Evolutionary conservation across 35 echinoderm and acorn worm genomes (phyloP), one percentile per base, ranked within the genome.

Genomic region (Ophiothrix spiculata): DNA sequence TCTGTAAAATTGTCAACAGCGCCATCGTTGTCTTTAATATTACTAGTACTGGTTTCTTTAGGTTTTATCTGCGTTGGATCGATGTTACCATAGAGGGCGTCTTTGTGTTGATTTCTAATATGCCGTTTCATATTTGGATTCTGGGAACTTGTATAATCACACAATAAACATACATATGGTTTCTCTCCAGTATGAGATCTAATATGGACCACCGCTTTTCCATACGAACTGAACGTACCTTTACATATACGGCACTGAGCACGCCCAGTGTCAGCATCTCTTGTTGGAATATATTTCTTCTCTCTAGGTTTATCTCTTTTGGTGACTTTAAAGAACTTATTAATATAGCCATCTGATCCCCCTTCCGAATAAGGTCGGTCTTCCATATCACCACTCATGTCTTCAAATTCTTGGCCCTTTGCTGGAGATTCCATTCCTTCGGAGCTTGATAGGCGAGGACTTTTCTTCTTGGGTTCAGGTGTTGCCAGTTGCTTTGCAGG

Each of bases 81-180:
- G 6, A 19, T 6, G 3, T 69, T 25, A n/a, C 60, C 60, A 25
- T 69, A 69, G 16, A 69, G 2, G 23, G 29, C 60, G 10, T 69
- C 60, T 69, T 69, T 69, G 23, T 69, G 60, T 28, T 69, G 60
- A 69, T 69, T 69, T 2, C 60, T 6, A 28, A 69, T 69, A n/a
- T 69, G 60, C 3, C 60, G 60, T 69, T 69, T 69, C 60, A 69
- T 69, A 25, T 69, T 69, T 6, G 60, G 60, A 69, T 69, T 69
- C 25, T 69, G 60, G 29, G 60, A 69, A 28, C 60, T 69, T n/a
- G 3, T 69, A n/a, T 69, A 69, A 69, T 69, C 60, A 69, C 60
- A 69, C 25, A 69, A 69, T 28, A 69, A 15, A 69, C 60, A 69
- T n/a, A 25, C 10, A 25, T 69, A 69, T 25, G 60, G 60, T n/a